Evolutionary conservation across 2,888 invertebrate species (phyloP), one percentile per base, ranked within the genome.

Genomic region (Gonocerus acuteangulatus): DNA sequence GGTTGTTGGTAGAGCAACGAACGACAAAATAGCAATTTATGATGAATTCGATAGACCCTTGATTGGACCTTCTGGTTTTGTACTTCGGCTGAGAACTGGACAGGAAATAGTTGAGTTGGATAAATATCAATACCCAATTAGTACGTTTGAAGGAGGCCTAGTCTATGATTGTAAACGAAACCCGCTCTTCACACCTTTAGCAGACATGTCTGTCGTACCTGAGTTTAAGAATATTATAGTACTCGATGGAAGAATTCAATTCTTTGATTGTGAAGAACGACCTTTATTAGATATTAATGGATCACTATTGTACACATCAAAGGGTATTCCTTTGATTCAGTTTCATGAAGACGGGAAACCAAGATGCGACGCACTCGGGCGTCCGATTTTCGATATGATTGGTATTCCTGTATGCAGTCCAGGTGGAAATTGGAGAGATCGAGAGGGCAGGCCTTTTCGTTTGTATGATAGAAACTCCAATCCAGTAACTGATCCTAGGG

Each of bases 401-500:
- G 65, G 65, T 32, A 44, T 65, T 15, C 65, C 65, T 9, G 48
- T 63, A 6, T 19, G 62, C 2, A 60, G 58, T 36, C 52, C 52
- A 3, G 61, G 59, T 4, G 54, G 56, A 7, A 19, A 45, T 11
- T 65, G 65, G 65, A 58, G 52, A 16, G 60, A 61, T 42, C 42
- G 19, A 23, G 54, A 45, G 32, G 62, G 56, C 19, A 52, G 39
- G 3, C 60, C 65, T 49, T 49, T 56, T 16, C 44, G 61, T 19
- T 48, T 65, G 4, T 65, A 58, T 51, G 62, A 63, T 42, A 23
- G 49, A 23, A 27, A 51, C 6, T 54, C 61, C 13, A 32, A 52
- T 19, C 65, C 65, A n/a, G 36, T 65, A 21, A 65, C 65, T 1
- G 65, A 65, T 22, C 23, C 48, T 4, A 47, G 60, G n/a, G 65